Evolutionary conservation across 2,113 vertebrate genomes (phyloP).

Genomic region (Odobenus rosmarus): DNA sequence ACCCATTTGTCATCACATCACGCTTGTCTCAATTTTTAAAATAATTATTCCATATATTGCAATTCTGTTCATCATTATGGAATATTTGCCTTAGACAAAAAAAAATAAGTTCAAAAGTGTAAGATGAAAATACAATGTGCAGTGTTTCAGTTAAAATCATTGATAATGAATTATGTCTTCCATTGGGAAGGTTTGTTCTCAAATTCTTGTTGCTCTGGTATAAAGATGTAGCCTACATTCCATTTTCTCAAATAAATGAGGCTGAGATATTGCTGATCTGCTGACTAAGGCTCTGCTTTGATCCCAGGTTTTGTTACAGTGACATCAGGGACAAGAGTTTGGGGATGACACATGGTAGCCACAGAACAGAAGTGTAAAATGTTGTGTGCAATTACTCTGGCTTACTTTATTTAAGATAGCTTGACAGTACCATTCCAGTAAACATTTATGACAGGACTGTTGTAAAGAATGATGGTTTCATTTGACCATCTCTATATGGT

Average conservation of each 20-base stretch:
- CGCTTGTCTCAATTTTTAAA: not conserved
- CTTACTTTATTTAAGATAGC: not conserved
- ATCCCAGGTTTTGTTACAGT: not conserved
- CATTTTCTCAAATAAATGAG: not conserved
- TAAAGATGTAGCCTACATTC: not conserved
- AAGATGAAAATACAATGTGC: not conserved
- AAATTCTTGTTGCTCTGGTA: not conserved
- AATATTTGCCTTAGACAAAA: not conserved
- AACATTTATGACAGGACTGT: slow-evolving; percentile 32
- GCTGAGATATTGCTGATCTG: not conserved
- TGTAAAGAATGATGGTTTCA: slow-evolving; percentile 34
- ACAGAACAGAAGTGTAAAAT: not conserved
- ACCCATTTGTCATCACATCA: not conserved
- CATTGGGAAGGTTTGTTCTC: not conserved
- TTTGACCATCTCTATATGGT: slow-evolving; percentile 22
- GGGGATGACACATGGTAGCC: not conserved
- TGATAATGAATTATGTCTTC: not conserved
- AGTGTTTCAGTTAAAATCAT: not conserved
- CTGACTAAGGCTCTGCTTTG: not conserved
- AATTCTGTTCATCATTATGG: not conserved
- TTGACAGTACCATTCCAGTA: not conserved
- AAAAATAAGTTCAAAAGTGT: not conserved
- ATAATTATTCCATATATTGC: not conserved
- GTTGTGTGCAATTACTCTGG: not conserved
- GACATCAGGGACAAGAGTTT: not conserved